Evolutionary conservation across 2,797 vertebrate species (phyloP).

Genomic region (Cynopterus sphinx): DNA sequence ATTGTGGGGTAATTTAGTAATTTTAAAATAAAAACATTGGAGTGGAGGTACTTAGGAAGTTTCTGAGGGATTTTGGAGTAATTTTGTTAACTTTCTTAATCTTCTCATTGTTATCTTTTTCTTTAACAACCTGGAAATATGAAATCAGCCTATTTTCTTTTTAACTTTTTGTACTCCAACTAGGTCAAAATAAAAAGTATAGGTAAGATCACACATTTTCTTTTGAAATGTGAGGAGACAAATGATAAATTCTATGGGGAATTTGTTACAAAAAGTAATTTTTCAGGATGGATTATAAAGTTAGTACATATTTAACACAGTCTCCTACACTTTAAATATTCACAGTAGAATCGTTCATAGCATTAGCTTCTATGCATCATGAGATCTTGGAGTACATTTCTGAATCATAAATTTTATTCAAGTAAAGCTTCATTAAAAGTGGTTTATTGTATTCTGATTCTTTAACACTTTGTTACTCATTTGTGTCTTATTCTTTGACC

Average conservation of each 20-base stretch:
- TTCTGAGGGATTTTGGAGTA: not conserved
- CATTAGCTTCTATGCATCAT: not conserved
- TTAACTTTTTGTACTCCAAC: not conserved
- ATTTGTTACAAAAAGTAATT: not conserved
- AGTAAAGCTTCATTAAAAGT: not conserved
- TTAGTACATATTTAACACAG: not conserved
- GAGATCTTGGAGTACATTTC: not conserved
- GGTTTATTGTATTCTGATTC: slow-evolving; percentile 40
- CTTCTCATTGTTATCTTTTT: not conserved
- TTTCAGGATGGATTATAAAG: slow-evolving; percentile 12
- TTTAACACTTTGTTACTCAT: not conserved
- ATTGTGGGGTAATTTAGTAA: slow-evolving; percentile 1
- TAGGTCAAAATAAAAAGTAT: not conserved
- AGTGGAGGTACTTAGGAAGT: slow-evolving; percentile 4
- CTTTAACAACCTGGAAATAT: slow-evolving; percentile 10
- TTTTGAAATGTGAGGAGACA: slow-evolving; percentile 28
- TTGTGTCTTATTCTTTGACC: not conserved
- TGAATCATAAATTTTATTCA: slow-evolving; percentile 53
- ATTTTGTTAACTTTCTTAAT: slow-evolving; percentile 40
- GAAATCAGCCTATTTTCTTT: slow-evolving; percentile 23
- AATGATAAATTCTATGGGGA: not conserved
- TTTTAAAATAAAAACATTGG: not conserved
- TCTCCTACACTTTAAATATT: not conserved
- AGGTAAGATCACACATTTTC: not conserved
- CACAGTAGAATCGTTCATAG: not conserved